Conservation (phyloP, 2,888 invertebrate species). For the Volucella inanis region DNA sequence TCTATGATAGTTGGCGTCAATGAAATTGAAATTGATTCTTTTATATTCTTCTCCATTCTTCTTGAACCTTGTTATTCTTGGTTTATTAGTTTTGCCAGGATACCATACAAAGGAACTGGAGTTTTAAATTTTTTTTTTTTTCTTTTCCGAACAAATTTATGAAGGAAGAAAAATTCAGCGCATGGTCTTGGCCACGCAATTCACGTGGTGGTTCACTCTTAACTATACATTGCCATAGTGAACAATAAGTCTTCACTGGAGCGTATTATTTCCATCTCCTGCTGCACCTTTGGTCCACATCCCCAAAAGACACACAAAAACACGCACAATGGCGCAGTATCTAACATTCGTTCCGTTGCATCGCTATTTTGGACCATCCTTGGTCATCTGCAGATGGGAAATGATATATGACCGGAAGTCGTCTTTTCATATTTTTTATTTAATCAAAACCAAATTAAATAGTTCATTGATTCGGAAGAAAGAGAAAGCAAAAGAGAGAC, state of each 20-base stretch:
- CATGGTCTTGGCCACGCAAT: constrained; percentile 43
- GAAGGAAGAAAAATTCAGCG: constrained; percentile 31
- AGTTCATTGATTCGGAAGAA: constrained; percentile 72
- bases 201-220: constrained; percentile 15
- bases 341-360: constrained; percentile 27
- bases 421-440: constrained; percentile 20
- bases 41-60: constrained; percentile 7
- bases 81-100: constrained; percentile 14
- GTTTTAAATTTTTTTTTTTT: constrained; percentile 3
- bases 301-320: background rate
- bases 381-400: constrained; percentile 67
- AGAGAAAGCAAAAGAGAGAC: background rate
- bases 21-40: constrained; percentile 53
- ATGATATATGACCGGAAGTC: constrained; percentile 65
- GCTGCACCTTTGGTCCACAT: constrained; percentile 59
- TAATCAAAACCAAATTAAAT: constrained; percentile 71
- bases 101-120: constrained; percentile 23
- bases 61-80: background rate
- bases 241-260: constrained; percentile 64
- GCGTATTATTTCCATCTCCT: constrained; percentile 70
- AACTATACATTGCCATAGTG: constrained; percentile 40
- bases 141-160: background rate
- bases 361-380: constrained; percentile 56
- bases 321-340: constrained; percentile 34
- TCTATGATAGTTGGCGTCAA: constrained; percentile 35